These are phyloP conservation scores for Pocillopora meandrina DNA, from an alignment of 92 coral and sea anemone species.

Conservation along the genomic window DNA sequence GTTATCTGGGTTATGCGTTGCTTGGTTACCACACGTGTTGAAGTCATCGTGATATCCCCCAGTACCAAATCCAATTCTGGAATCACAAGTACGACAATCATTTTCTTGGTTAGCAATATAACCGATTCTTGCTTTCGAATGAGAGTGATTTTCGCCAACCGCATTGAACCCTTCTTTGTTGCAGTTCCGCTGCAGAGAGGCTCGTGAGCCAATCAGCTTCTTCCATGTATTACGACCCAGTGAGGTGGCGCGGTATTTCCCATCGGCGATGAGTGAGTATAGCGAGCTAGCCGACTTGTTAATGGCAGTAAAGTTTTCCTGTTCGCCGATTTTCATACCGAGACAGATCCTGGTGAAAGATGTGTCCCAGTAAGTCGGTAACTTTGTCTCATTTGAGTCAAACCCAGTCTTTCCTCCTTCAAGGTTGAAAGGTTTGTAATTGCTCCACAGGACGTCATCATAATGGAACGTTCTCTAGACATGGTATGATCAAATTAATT, in stretches of 20 bases:
- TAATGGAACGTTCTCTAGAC: not conserved
- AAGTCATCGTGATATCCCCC: not conserved
- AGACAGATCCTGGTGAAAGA: not conserved
- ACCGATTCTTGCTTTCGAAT: not conserved
- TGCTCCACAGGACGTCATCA: not conserved
- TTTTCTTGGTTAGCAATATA: not conserved
- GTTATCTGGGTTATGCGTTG: not conserved
- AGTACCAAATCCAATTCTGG: not conserved
- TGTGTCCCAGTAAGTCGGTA: not conserved
- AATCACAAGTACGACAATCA: not conserved
- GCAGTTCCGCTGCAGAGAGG: not conserved
- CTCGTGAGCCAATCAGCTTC: conserved; percentile 1
- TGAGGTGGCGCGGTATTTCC: not conserved
- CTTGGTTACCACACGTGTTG: not conserved
- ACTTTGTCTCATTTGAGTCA: not conserved
- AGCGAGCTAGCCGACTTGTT: not conserved
- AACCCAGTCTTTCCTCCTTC: not conserved
- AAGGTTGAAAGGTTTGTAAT: not conserved
- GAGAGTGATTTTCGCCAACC: not conserved
- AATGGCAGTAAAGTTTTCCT: not conserved
- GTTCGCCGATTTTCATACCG: not conserved
- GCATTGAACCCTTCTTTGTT: not conserved
- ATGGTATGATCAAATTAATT: not conserved
- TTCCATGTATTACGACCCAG: not conserved
- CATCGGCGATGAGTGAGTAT: not conserved